Conservation (phyloP, 2,797 vertebrate genomes). For the Neopelma chrysocephalum region DNA sequence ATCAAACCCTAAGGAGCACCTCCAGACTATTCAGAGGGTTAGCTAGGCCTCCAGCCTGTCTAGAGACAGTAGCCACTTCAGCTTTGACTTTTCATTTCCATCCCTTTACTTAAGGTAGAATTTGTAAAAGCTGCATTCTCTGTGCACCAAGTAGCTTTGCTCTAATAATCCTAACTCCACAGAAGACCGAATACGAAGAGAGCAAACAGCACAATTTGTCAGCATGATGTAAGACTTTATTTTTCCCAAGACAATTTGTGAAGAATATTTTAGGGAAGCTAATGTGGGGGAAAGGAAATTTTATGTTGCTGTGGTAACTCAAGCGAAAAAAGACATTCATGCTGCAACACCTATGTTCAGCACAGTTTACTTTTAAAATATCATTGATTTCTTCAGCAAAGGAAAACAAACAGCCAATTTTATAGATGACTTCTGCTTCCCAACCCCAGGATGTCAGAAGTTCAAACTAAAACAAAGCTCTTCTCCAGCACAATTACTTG, state of each 20-base stretch:
- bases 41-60: not conserved
- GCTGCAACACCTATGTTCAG: slow-evolving; percentile 32
- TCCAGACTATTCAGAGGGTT: not conserved
- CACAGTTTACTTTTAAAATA: slow-evolving; percentile 57
- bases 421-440: slow-evolving; percentile 9
- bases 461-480: slow-evolving; percentile 39
- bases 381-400: not conserved
- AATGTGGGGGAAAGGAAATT: slow-evolving; percentile 37
- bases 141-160: not conserved
- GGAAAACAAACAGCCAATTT: slow-evolving; percentile 40
- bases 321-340: not conserved
- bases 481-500: not conserved
- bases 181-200: slow-evolving; percentile 35
- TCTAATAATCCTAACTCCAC: not conserved
- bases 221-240: not conserved
- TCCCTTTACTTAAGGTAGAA: not conserved
- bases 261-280: slow-evolving; percentile 60
- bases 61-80: not conserved
- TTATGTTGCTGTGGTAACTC: slow-evolving; percentile 72
- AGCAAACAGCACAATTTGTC: slow-evolving; percentile 34
- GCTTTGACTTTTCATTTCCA: not conserved
- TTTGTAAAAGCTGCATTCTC: not conserved
- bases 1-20: rapidly evolving
- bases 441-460: not conserved
- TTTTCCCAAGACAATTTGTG: slow-evolving; percentile 24